These are phyloP conservation scores for Amblyteles armatorius DNA, from an alignment of 2,888 invertebrate genomes.

Conservation along the genomic window DNA sequence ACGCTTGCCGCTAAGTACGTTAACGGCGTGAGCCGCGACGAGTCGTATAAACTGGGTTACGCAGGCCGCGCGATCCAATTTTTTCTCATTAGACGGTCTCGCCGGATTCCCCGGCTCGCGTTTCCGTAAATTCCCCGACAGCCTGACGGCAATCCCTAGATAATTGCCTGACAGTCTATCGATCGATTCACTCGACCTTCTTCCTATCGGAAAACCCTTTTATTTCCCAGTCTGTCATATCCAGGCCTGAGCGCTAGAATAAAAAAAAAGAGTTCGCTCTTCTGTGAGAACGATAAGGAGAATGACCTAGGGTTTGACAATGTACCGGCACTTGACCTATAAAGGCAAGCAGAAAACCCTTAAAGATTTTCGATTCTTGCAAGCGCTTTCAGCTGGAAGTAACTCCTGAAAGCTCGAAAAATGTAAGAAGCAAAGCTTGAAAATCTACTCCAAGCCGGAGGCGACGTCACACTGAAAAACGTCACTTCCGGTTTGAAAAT, in stretches of 20 bases:
- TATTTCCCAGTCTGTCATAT: neutral
- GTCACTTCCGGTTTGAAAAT: too few species aligned
- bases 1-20: slow-evolving; percentile 55
- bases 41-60: slow-evolving; percentile 58
- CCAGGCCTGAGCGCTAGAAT: neutral
- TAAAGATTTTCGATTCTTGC: neutral
- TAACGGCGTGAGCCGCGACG: slow-evolving; percentile 46
- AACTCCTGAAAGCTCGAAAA: too few species aligned
- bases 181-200: slow-evolving; percentile 43
- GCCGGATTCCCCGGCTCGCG: slow-evolving; percentile 24
- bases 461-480: too few species aligned
- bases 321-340: neutral
- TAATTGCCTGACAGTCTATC: slow-evolving; percentile 19
- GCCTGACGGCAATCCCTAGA: neutral
- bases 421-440: too few species aligned
- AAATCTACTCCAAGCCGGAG: too few species aligned
- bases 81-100: slow-evolving; percentile 46
- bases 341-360: neutral
- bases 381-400: too few species aligned
- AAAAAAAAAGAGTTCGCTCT: slow-evolving; percentile 4
- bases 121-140: slow-evolving; percentile 21
- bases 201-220: neutral
- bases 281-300: neutral
- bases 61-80: slow-evolving; percentile 53
- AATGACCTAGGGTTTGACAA: neutral